Conservation (phyloP, 2,797 vertebrate genomes). For the Sebastiscus tertius region DNA sequence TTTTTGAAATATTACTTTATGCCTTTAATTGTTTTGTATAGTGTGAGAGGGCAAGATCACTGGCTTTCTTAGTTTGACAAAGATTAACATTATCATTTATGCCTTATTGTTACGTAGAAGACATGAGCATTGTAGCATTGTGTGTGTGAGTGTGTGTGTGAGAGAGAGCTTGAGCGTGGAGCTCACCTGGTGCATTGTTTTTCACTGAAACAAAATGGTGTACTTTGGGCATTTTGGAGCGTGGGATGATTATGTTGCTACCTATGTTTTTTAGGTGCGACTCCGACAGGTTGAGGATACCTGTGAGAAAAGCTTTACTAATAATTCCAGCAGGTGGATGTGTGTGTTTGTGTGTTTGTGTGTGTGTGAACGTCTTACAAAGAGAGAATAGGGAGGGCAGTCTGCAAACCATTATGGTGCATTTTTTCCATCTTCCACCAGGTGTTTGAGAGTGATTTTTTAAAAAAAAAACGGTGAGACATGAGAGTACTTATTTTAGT, state of each 20-base stretch:
- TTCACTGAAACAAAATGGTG: slow-evolving; percentile 74
- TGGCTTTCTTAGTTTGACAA: slow-evolving; percentile 85
- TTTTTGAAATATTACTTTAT: slow-evolving; percentile 67
- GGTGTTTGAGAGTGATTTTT: slow-evolving; percentile 79
- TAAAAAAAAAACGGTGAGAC: slow-evolving; percentile 52
- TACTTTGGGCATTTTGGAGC: slow-evolving; percentile 71
- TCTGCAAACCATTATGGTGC: slow-evolving; percentile 71
- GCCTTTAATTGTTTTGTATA: slow-evolving; percentile 82
- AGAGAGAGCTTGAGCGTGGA: slow-evolving; percentile 27
- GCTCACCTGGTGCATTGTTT: slow-evolving; percentile 72
- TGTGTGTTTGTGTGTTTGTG: slow-evolving; percentile 40
- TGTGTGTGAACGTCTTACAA: slow-evolving; percentile 18
- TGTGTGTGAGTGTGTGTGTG: slow-evolving; percentile 27
- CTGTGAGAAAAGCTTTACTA: slow-evolving; percentile 90
- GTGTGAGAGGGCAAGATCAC: slow-evolving; percentile 83
- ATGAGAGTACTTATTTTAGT: slow-evolving; percentile 56
- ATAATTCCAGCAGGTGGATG: slow-evolving; percentile 86
- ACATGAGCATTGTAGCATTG: slow-evolving; percentile 84
- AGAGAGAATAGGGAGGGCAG: slow-evolving; percentile 76
- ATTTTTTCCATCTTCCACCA: slow-evolving; percentile 73
- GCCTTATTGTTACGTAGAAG: slow-evolving; percentile 85
- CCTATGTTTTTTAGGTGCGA: slow-evolving; percentile 70
- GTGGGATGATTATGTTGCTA: slow-evolving; percentile 66
- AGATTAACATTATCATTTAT: slow-evolving; percentile 85
- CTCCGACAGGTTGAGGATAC: slow-evolving; percentile 61